These are phyloP conservation scores for Creontiades dilutus DNA, from an alignment of 2,888 invertebrate genomes.

Conservation along the genomic window DNA sequence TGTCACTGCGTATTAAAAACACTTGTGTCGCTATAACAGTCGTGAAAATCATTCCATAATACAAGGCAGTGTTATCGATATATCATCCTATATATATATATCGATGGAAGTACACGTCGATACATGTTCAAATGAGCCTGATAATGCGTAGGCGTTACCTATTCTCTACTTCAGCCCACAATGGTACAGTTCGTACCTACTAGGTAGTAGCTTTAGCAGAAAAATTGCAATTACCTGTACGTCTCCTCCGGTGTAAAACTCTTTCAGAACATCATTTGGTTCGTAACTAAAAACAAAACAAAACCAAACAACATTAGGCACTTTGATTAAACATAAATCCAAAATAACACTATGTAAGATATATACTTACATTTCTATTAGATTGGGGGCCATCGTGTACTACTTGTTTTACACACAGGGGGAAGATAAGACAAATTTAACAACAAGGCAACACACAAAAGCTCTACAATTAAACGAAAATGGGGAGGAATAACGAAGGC, in stretches of 20 bases:
- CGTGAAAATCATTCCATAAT: too few relatives aligned
- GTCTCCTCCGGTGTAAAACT: constrained; percentile 90
- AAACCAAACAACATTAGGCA: constrained; percentile 20
- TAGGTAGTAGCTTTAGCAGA: constrained; percentile 69
- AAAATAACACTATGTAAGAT: not conserved
- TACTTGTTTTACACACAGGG: not conserved
- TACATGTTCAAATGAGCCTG: too few relatives aligned
- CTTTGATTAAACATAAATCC: not conserved
- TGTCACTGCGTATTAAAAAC: too few relatives aligned
- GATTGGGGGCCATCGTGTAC: constrained; percentile 35
- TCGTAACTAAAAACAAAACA: constrained; percentile 83
- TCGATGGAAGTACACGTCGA: too few relatives aligned
- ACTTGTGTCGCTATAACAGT: too few relatives aligned
- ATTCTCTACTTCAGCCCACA: too few relatives aligned
- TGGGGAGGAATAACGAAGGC: not conserved
- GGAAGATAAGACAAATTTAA: not conserved
- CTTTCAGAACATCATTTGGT: constrained; percentile 85
- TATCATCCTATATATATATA: too few relatives aligned
- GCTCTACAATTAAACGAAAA: not conserved
- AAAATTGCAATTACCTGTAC: constrained; percentile 80
- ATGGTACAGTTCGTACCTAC: too few relatives aligned
- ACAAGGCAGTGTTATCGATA: too few relatives aligned
- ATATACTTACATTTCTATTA: constrained; percentile 48
- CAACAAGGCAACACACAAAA: not conserved
- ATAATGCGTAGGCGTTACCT: too few relatives aligned